Evolutionary conservation across 2,888 invertebrate species (phyloP).

Genomic region (Mythimna albipuncta): DNA sequence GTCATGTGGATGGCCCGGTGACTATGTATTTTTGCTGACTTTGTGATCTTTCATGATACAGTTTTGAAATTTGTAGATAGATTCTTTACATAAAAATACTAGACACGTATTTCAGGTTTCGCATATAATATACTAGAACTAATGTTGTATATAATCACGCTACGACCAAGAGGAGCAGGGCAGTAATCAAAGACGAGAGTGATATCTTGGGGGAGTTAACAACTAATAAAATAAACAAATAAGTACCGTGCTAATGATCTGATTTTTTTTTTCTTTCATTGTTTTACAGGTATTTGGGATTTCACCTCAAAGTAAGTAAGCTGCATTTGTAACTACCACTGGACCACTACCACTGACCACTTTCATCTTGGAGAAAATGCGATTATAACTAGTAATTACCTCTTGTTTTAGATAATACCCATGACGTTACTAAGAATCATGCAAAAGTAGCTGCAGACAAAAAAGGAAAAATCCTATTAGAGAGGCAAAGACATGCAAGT

Average conservation of each 20-base stretch:
- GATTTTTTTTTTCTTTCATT: background rate
- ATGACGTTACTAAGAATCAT: conserved; percentile 8
- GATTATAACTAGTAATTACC: background rate
- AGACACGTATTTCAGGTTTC: too few relatives aligned
- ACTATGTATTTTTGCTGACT: too few relatives aligned
- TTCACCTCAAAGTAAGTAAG: conserved; percentile 11
- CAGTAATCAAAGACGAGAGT: too few relatives aligned
- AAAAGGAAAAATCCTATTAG: background rate
- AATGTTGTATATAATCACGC: too few relatives aligned
- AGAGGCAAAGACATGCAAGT: background rate
- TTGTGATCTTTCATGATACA: too few relatives aligned
- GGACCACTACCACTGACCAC: too few relatives aligned
- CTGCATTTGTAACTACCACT: background rate
- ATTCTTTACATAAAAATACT: too few relatives aligned
- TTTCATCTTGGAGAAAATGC: background rate
- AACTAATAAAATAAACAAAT: background rate
- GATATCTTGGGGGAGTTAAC: too few relatives aligned
- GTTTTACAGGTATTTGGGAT: conserved; percentile 3
- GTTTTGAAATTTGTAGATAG: too few relatives aligned
- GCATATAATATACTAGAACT: too few relatives aligned
- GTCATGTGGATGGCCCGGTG: too few relatives aligned
- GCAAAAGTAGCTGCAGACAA: background rate
- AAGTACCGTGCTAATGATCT: background rate
- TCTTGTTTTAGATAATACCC: conserved; percentile 25
- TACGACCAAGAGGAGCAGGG: too few relatives aligned